phyloP scores from a whole-genome alignment of 35 echinoderm and acorn worm genomes.

The Amphiura filiformis region DNA sequence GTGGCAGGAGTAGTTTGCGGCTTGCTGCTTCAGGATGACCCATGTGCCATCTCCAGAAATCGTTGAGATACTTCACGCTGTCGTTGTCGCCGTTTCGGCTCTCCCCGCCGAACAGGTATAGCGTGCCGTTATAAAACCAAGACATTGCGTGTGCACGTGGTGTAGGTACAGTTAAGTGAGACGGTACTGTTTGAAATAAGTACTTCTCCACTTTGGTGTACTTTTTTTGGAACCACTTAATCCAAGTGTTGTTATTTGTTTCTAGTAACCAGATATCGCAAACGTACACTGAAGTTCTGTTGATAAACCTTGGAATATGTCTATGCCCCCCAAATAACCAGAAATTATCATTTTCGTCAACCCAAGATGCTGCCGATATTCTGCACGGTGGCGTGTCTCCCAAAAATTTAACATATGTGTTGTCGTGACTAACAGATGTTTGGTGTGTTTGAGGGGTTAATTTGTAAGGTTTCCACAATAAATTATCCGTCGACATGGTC shows the following conservation, averaged over 20 bases:
- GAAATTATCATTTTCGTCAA: background rate
- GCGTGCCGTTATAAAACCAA: background rate
- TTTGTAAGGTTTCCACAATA: background rate
- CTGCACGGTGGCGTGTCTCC: background rate
- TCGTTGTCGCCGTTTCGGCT: background rate
- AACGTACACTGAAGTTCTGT: background rate
- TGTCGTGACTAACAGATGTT: background rate
- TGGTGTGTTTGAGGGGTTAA: background rate
- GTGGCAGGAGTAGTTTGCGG: background rate
- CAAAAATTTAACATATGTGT: background rate
- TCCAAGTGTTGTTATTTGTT: background rate
- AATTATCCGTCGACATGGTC: background rate
- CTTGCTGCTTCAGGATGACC: background rate
- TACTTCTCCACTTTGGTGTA: background rate
- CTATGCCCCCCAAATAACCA: background rate
- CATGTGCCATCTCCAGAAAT: background rate
- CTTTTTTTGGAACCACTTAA: background rate
- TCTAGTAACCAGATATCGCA: background rate
- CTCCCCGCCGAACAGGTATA: background rate
- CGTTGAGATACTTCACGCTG: background rate
- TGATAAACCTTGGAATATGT: background rate
- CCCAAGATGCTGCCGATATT: background rate
- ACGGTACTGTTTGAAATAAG: background rate
- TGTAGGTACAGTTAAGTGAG: background rate
- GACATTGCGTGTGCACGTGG: background rate